These are phyloP conservation scores for Heliconius nattereri DNA, from an alignment of 1,140 invertebrate genomes.

Conservation along the genomic window DNA sequence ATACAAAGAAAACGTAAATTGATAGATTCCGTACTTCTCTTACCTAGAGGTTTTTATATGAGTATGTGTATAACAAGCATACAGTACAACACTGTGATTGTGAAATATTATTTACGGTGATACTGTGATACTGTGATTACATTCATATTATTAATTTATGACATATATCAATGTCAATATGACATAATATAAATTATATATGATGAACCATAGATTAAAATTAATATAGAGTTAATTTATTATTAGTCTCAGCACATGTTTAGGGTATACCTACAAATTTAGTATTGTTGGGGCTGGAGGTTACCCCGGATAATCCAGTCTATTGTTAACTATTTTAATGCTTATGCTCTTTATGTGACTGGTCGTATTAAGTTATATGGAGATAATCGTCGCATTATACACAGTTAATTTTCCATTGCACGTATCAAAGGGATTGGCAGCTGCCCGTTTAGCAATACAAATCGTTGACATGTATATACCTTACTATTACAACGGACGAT, in stretches of 20 bases:
- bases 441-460: constrained; percentile 59
- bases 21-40: too few relatives aligned
- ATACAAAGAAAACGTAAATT: too few relatives aligned
- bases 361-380: constrained; percentile 78
- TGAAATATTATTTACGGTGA: too few relatives aligned
- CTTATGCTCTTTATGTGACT: constrained; percentile 75
- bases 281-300: constrained; percentile 60
- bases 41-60: too few relatives aligned
- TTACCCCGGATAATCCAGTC: constrained; percentile 73
- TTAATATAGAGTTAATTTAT: neutral
- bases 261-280: constrained; percentile 6
- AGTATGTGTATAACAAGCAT: too few relatives aligned
- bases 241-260: neutral
- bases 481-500: constrained; percentile 8
- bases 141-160: too few relatives aligned
- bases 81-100: too few relatives aligned
- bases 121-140: too few relatives aligned
- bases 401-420: constrained; percentile 76
- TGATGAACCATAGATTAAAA: neutral
- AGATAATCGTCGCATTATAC: constrained; percentile 78
- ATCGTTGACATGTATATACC: constrained; percentile 54
- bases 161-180: too few relatives aligned
- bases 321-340: constrained; percentile 79
- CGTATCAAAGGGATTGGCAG: constrained; percentile 59
- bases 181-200: neutral